Conservation (phyloP, 2,113 vertebrate genomes). For the Ceratotherium simum region DNA sequence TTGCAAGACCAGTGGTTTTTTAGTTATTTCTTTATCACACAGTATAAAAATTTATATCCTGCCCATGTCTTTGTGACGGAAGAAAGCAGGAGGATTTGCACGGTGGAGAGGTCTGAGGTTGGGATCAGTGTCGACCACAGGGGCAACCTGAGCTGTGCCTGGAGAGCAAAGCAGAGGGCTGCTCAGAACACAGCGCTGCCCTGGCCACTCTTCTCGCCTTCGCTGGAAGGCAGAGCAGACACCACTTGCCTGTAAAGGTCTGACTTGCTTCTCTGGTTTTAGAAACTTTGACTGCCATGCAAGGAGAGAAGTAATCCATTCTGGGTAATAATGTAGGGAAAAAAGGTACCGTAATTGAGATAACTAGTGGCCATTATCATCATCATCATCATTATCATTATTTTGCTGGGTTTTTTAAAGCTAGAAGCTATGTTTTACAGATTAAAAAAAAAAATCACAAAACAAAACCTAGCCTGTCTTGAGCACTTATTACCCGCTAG, state of each 20-base stretch:
- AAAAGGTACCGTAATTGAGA: not conserved
- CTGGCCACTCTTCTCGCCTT: rapidly evolving
- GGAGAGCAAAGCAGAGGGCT: not conserved
- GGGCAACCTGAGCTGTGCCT: rapidly evolving
- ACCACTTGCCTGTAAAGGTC: rapidly evolving
- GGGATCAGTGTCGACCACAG: not conserved
- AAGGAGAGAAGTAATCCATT: not conserved
- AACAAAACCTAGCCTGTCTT: not conserved
- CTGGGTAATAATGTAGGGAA: not conserved
- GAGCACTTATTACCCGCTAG: not conserved
- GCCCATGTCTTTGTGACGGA: not conserved
- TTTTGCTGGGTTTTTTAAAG: not conserved
- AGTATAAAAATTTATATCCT: not conserved
- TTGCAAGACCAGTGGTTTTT: not conserved
- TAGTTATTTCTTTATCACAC: not conserved
- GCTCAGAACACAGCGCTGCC: not conserved
- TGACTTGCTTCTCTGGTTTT: not conserved
- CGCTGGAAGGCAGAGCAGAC: rapidly evolving
- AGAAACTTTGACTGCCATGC: not conserved
- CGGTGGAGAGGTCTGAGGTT: not conserved
- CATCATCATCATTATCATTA: not conserved
- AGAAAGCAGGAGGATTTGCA: not conserved
- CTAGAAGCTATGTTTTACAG: not conserved
- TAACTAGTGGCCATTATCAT: not conserved
- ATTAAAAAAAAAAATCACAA: not conserved